Conservation (phyloP, 1,140 invertebrate species). For the Pantala flavescens region DNA sequence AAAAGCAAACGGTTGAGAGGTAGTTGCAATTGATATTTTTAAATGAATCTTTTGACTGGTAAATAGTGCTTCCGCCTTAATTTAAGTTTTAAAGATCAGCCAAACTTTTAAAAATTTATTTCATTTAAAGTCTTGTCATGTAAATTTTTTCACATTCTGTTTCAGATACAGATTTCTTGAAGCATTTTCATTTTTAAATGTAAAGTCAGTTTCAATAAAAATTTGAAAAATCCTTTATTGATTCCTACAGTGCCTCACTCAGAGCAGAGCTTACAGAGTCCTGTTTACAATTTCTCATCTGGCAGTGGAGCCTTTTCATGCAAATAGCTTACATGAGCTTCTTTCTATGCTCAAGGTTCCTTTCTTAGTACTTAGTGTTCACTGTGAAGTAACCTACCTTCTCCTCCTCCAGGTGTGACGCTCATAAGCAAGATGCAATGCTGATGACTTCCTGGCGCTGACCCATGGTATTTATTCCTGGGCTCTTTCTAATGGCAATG, state of each 20-base stretch:
- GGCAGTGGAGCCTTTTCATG: conserved; percentile 7
- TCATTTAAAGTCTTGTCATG: neutral
- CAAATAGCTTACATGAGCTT: conserved; percentile 5
- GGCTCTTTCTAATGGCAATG: conserved; percentile 25
- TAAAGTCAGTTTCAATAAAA: conserved; percentile 8
- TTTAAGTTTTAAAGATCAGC: neutral
- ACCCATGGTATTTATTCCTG: conserved; percentile 32
- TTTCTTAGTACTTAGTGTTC: neutral
- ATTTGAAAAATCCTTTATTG: neutral
- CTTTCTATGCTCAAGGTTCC: conserved; percentile 8
- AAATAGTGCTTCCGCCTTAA: neutral
- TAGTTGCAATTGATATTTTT: neutral
- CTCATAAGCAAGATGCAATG: conserved; percentile 23
- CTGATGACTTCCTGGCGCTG: conserved; percentile 22
- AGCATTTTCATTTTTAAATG: neutral
- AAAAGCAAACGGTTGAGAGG: conserved; percentile 1
- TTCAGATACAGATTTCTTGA: conserved; percentile 6
- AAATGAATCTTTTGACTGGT: neutral
- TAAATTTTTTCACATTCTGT: conserved; percentile 9
- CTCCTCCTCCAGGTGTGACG: conserved; percentile 28
- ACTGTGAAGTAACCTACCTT: conserved; percentile 28
- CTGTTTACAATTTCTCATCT: conserved; percentile 4
- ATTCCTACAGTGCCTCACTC: conserved; percentile 3
- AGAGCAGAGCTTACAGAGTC: conserved; percentile 7
- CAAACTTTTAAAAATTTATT: neutral